Conservation (phyloP, 2,888 invertebrate genomes). For the Gryllus longicercus region DNA sequence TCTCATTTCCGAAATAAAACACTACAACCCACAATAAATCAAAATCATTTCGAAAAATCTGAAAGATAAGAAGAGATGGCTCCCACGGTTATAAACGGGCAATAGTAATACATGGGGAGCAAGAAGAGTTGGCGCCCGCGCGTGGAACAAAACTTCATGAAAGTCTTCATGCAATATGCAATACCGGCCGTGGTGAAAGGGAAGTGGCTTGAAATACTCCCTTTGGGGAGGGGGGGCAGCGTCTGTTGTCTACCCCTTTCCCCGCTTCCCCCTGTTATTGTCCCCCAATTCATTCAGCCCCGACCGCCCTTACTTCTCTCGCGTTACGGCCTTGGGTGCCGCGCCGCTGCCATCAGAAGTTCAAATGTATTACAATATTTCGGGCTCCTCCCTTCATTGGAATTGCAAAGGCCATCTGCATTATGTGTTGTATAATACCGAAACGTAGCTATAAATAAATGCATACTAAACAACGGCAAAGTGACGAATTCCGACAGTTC, state of each 20-base stretch:
- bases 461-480: not conserved
- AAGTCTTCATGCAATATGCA: too few species aligned
- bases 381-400: slow-evolving; percentile 7
- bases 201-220: too few species aligned
- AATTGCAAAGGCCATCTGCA: not conserved
- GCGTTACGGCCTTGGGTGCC: not conserved
- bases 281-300: not conserved
- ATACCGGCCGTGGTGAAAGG: too few species aligned
- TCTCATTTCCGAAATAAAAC: too few species aligned
- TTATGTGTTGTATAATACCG: not conserved
- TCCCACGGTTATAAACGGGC: too few species aligned
- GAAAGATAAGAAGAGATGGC: too few species aligned
- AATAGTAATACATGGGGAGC: too few species aligned
- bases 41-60: too few species aligned
- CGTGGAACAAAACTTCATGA: too few species aligned
- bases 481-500: too few species aligned
- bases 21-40: too few species aligned
- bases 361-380: slow-evolving; percentile 11
- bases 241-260: not conserved
- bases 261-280: not conserved
- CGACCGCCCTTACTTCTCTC: not conserved
- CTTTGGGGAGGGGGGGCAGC: not conserved
- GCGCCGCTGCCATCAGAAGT: not conserved
- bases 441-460: slow-evolving; percentile 7
- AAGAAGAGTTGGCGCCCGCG: too few species aligned